Evolutionary conservation across 2,797 vertebrate genomes (phyloP).

Genomic region (Chelon auratus): DNA sequence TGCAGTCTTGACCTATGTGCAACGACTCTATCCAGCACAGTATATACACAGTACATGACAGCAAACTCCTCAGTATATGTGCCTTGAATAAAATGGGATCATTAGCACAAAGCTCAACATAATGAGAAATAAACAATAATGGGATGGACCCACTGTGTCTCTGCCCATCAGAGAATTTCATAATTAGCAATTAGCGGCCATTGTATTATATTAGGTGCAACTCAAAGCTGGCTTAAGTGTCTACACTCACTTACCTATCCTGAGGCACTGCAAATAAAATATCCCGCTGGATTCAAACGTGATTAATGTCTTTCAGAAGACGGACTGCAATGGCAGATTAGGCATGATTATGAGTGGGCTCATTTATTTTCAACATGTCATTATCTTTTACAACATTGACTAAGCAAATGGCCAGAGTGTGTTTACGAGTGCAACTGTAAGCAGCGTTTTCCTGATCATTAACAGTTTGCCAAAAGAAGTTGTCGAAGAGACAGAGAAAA

Average conservation of each 20-base stretch:
- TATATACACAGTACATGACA: constrained; percentile 39
- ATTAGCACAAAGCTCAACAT: constrained; percentile 66
- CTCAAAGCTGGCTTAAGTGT: constrained; percentile 72
- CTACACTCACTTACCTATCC: constrained; percentile 68
- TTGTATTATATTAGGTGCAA: constrained; percentile 71
- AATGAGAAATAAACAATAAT: constrained; percentile 79
- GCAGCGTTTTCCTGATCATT: constrained; percentile 55
- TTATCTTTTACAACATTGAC: constrained; percentile 82
- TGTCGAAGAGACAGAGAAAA: constrained; percentile 20
- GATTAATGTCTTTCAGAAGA: constrained; percentile 82
- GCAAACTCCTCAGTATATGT: constrained; percentile 49
- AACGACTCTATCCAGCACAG: constrained; percentile 49
- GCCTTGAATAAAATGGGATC: constrained; percentile 71
- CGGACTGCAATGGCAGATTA: constrained; percentile 84
- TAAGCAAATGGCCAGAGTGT: constrained; percentile 74
- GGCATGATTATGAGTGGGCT: constrained; percentile 80
- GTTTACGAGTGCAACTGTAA: constrained; percentile 57
- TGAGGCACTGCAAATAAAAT: constrained; percentile 72
- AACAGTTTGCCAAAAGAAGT: constrained; percentile 40
- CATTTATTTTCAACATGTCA: constrained; percentile 86
- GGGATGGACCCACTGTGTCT: constrained; percentile 60
- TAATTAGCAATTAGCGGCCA: constrained; percentile 80
- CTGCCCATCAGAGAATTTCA: constrained; percentile 71
- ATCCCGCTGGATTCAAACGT: constrained; percentile 74
- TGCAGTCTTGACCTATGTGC: constrained; percentile 64